Conservation (phyloP, 1,140 invertebrate genomes). For the Lutraria rhynchaena region DNA sequence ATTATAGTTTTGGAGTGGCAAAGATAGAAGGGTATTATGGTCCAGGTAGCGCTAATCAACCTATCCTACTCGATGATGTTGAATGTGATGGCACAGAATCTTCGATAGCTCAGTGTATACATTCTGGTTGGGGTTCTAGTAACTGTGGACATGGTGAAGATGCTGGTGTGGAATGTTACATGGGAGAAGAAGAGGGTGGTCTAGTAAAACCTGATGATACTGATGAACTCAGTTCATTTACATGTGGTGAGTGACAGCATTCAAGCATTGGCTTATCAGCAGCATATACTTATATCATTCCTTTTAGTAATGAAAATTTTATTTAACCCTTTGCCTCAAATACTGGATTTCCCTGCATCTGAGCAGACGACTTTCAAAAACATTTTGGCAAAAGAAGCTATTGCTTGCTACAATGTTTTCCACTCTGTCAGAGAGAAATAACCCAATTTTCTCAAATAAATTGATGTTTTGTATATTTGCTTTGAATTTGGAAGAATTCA, state of each 20-base stretch:
- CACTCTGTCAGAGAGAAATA: too few relatives aligned
- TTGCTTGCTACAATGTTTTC: too few relatives aligned
- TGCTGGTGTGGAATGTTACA: constrained; percentile 69
- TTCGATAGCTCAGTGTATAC: constrained; percentile 87
- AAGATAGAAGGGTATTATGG: constrained; percentile 24
- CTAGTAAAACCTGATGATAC: background rate
- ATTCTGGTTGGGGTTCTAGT: constrained; percentile 89
- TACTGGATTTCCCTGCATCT: too few relatives aligned
- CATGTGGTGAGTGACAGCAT: constrained; percentile 15
- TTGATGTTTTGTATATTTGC: too few relatives aligned
- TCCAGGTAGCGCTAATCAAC: constrained; percentile 42
- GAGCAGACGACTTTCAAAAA: too few relatives aligned
- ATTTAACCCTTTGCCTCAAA: too few relatives aligned
- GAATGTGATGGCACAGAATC: constrained; percentile 88
- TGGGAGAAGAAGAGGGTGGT: background rate
- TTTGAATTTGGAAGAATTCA: too few relatives aligned
- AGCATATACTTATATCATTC: too few relatives aligned
- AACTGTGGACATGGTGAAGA: constrained; percentile 88
- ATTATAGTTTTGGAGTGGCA: constrained; percentile 22
- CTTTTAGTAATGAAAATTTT: background rate
- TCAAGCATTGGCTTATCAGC: background rate
- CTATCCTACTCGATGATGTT: constrained; percentile 87
- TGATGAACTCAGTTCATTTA: background rate
- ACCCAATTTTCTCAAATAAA: too few relatives aligned
- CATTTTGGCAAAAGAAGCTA: too few relatives aligned